Base-by-base conservation (phyloP, 2,113 vertebrate genomes). In the Elanoides forficatus region DNA sequence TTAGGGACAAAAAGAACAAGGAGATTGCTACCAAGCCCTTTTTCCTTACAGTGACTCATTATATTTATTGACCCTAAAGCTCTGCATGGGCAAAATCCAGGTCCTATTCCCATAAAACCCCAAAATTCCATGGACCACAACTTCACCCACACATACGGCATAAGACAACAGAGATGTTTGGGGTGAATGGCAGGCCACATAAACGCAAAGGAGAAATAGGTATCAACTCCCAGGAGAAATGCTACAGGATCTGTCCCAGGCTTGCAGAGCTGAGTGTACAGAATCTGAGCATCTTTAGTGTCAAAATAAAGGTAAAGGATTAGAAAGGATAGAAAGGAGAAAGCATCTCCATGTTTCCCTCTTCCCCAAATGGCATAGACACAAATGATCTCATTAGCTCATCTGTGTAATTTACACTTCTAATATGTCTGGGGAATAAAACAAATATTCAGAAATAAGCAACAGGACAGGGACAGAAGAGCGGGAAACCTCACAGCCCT, bases 381-480 rank as follows among this genome's bases (percentile, higher is more conserved):
- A 85, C 56, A 93, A 76, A 86, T 89, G 91, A 97, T 91, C 96
- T 95, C 88, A 93, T 96, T 97, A 97, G 83, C 93, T 97, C 86
- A 96, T 97, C 93, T 96, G 80, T 85, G 88, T 85, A 94, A 96
- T 95, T 95, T 95, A 73, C 91, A 68, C 94, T 97, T 94, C 93
- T 96, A 88, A 93, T 94, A 87, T 72, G 81, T 66, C 73, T 84
- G 42, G 86, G 93, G 86, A 96, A 91, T 94, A 92, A 95, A 97
- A 95, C 93, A 96, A 95, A 97, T 89, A 91, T 75, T 85, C 94
- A 93, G 91, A 96, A 95, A 97, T 81, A 95, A 95, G 93, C 95
- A 93, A 97, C 83, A 89, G 86, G 91, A 97, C 0, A 0, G 81
- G 81, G 91, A 81, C 20, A 92, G 94, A 95, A 95, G 58, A 94